Evolutionary conservation across 2,113 vertebrate species (phyloP).

Genomic region (Trochalopteron elliotii): DNA sequence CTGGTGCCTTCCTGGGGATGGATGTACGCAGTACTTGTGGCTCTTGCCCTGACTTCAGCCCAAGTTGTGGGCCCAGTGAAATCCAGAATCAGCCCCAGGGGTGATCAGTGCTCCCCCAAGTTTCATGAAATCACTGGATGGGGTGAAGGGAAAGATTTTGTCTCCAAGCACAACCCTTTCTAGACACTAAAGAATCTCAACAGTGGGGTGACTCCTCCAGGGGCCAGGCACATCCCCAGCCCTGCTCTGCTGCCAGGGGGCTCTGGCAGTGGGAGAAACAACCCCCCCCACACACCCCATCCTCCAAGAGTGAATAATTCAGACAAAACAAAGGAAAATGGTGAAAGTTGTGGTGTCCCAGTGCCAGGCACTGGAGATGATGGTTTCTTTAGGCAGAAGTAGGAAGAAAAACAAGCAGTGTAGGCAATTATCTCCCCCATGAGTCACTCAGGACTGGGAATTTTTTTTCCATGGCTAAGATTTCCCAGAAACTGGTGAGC

Average conservation of each 20-base stretch:
- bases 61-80: rapidly evolving
- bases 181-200: background rate
- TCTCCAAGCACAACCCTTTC: background rate
- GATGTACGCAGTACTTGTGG: rapidly evolving
- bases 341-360: background rate
- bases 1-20: background rate
- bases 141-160: background rate
- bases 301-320: background rate
- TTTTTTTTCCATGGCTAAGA: conserved; percentile 14
- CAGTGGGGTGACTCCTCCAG: rapidly evolving
- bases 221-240: background rate
- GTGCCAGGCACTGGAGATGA: background rate
- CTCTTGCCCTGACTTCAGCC: rapidly evolving
- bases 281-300: background rate
- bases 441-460: conserved; percentile 42
- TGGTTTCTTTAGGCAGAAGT: conserved; percentile 3
- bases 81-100: background rate
- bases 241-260: background rate
- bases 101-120: background rate
- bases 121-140: background rate
- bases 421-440: background rate
- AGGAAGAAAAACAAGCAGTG: conserved; percentile 1
- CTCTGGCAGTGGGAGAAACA: background rate
- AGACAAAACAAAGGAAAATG: background rate
- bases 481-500: conserved; percentile 24